Conservation (phyloP, 2,797 vertebrate genomes). For the Xiphophorus birchmanni region DNA sequence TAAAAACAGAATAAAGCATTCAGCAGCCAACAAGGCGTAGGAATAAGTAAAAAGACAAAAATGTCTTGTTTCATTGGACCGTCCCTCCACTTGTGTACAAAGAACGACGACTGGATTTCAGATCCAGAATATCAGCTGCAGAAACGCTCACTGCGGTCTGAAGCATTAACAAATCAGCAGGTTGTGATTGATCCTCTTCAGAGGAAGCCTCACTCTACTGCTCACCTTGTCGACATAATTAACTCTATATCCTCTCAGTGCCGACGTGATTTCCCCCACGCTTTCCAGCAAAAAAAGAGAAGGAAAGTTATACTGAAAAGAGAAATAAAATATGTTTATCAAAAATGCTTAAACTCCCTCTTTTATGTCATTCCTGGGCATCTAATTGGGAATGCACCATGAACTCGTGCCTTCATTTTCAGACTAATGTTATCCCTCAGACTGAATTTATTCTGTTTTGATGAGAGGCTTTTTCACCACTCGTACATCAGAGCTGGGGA, state of each 20-base stretch:
- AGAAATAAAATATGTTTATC: not conserved
- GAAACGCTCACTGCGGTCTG: not conserved
- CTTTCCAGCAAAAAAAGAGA: not conserved
- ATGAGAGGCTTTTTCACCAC: slow-evolving; percentile 15
- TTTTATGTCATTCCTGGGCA: not conserved
- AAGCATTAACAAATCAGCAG: not conserved
- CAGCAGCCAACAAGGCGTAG: not conserved
- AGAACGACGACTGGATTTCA: not conserved
- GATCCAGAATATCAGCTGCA: not conserved
- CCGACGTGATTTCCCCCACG: not conserved
- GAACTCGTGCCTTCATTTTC: not conserved
- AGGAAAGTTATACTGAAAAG: not conserved
- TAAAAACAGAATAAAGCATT: not conserved
- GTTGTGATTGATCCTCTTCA: not conserved
- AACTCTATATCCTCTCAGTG: not conserved
- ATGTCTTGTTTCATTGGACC: not conserved
- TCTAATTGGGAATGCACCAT: not conserved
- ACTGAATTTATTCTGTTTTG: not conserved
- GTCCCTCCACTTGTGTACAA: not conserved
- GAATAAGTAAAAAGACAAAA: not conserved
- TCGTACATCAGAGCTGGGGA: slow-evolving; percentile 18
- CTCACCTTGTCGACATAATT: not conserved
- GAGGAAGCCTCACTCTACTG: not conserved
- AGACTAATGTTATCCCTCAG: not conserved
- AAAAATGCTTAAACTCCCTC: not conserved